Conservation (phyloP, 2,113 vertebrate genomes). For the Nanorana parkeri region DNA sequence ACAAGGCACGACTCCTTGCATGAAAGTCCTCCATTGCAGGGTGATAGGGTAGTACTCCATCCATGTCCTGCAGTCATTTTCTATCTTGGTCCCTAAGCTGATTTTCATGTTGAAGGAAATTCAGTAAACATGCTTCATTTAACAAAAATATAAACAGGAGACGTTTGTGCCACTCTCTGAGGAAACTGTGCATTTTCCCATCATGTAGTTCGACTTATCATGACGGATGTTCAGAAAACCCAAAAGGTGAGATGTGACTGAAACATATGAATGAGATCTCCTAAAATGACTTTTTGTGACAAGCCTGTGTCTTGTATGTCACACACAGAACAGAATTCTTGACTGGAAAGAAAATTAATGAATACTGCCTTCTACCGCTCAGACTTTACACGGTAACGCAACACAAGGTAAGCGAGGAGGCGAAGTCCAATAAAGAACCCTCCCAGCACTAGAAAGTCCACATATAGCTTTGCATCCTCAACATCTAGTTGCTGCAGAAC, state of each 20-base stretch:
- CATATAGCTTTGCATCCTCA: constrained; percentile 92
- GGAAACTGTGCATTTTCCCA: neutral
- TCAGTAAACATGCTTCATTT: constrained; percentile 25
- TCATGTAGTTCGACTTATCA: constrained; percentile 6
- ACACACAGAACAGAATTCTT: neutral
- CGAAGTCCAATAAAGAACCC: constrained; percentile 91
- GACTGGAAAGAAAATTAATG: neutral
- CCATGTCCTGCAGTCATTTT: no score
- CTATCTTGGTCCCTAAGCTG: neutral
- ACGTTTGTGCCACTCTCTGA: neutral
- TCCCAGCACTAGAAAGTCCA: constrained; percentile 95
- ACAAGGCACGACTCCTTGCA: no score
- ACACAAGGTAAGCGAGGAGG: constrained; percentile 91
- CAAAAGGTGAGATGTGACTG: neutral
- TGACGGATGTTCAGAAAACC: neutral
- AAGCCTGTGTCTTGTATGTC: neutral
- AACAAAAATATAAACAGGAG: neutral
- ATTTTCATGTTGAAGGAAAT: neutral
- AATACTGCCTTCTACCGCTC: constrained; percentile 80
- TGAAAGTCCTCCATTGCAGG: no score
- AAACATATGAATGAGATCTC: neutral
- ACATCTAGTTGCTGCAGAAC: constrained; percentile 91
- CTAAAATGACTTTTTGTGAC: neutral
- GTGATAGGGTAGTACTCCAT: no score
- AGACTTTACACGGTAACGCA: constrained; percentile 95